These are phyloP conservation scores for Corynorhinus townsendii DNA, from an alignment of 2,113 vertebrate species.

Conservation along the genomic window DNA sequence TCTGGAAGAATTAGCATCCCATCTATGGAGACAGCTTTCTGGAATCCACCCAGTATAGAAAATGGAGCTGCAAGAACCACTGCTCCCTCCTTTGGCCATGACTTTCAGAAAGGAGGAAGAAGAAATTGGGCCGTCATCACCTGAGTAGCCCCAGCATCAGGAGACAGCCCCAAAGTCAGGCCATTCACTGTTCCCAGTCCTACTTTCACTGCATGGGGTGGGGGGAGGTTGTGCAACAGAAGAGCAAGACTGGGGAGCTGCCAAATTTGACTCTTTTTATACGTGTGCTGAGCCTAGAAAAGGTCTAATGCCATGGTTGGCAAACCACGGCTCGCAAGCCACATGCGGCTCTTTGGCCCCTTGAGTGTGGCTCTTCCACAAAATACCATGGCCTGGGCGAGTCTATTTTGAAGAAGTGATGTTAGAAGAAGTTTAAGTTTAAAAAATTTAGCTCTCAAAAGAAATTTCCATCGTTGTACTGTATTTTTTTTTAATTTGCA, in stretches of 20 bases:
- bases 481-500: too few relatives aligned
- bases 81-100: not conserved
- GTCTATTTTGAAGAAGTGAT: too few relatives aligned
- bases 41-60: not conserved
- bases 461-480: too few relatives aligned
- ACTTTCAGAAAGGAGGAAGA: not conserved
- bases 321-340: too few relatives aligned
- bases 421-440: too few relatives aligned
- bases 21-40: not conserved
- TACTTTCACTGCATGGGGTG: not conserved
- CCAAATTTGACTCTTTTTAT: not conserved
- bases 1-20: slow-evolving; percentile 20
- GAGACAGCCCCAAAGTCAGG: not conserved
- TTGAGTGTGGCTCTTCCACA: too few relatives aligned
- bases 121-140: not conserved
- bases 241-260: not conserved
- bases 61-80: not conserved
- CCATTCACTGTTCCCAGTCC: not conserved
- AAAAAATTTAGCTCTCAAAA: too few relatives aligned
- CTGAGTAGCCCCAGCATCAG: not conserved
- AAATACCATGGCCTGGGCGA: too few relatives aligned
- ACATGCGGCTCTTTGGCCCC: too few relatives aligned
- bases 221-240: not conserved
- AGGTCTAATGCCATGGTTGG: not conserved
- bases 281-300: not conserved